Evolutionary conservation across 2,113 vertebrate genomes (phyloP).

Genomic region (Phalacrocorax aristotelis): DNA sequence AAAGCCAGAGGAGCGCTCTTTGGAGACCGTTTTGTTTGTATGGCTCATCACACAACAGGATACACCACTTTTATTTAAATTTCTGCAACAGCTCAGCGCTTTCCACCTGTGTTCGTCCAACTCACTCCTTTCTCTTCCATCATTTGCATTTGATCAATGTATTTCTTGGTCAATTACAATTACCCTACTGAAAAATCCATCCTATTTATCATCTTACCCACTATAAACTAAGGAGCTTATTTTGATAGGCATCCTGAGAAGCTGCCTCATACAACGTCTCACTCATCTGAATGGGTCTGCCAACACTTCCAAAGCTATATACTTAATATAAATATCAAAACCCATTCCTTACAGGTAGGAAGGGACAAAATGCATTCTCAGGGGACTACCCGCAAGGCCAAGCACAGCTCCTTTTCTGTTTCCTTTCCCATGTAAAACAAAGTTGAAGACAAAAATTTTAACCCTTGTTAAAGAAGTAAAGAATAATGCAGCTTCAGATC

Average conservation of each 20-base stretch:
- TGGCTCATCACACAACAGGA: background rate
- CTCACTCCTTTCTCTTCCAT: background rate
- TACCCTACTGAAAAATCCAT: background rate
- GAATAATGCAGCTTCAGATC: background rate
- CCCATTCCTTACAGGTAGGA: background rate
- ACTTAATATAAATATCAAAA: background rate
- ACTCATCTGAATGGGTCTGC: background rate
- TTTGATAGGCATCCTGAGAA: background rate
- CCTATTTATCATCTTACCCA: background rate
- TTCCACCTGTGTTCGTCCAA: background rate
- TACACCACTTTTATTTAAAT: background rate
- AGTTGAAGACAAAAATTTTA: background rate
- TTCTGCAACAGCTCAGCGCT: background rate
- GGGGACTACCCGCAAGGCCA: background rate
- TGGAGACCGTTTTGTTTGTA: background rate
- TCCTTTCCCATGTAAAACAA: background rate
- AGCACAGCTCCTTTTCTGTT: background rate
- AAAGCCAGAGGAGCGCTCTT: background rate
- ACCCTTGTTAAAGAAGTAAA: background rate
- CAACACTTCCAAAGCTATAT: background rate
- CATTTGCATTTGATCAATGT: background rate
- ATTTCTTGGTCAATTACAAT: background rate
- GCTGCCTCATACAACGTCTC: background rate
- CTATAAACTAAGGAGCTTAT: background rate
- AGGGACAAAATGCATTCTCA: background rate